Base-by-base conservation (phyloP, 1,140 invertebrate genomes). In the Bombus affinis region DNA sequence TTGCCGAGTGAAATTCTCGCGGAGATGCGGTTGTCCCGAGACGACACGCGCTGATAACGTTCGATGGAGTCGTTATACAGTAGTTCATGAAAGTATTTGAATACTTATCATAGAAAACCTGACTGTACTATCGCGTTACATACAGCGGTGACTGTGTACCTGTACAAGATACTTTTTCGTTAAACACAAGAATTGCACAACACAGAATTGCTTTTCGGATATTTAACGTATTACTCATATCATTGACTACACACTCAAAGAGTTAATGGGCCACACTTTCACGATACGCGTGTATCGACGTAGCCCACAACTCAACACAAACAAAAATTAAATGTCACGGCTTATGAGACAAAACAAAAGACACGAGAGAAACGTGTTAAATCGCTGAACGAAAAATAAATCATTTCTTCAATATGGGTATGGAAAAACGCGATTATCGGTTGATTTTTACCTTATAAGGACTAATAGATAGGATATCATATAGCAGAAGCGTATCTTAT, bases 401-500 rank as follows among this genome's bases (percentile, higher is more conserved):
- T 5, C 53, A 37, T 18, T 32, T 15, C n/a, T 66, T 47, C 39
- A 4, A 37, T 13, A 25, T 28, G 8, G 8, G 22, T n/a, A 0
- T 42, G 10, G 42, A 18, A 22, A 72, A 74, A 57, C 12, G 35
- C 44, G 18, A 78, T 85, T 35, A 35, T 13, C 37, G 3, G 42
- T 72, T 35, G 59, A 65, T 37, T 18, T 70, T 9, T 47, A 39
- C 72, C 80, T 65, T 89, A 78, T 81, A 89, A 86, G 87, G 84
- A 37, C n/a, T 35, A 59, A 12, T 12, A 37, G 22, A 59, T 28
- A 25, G 25, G 86, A 82, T 84, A 89, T 90, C 89, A 35, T 9
- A 28, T 22, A 2, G 18, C 37, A 15, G 39, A 10, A 18, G 3
- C 15, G 44, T 88, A 90, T 90, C 89, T 90, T 90, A 90, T 90